Percentiles rank a stretch among this genome's conserved stretches.
Conservation (phyloP, 2,113 vertebrate species). For the Mus spicilegus region DNA sequence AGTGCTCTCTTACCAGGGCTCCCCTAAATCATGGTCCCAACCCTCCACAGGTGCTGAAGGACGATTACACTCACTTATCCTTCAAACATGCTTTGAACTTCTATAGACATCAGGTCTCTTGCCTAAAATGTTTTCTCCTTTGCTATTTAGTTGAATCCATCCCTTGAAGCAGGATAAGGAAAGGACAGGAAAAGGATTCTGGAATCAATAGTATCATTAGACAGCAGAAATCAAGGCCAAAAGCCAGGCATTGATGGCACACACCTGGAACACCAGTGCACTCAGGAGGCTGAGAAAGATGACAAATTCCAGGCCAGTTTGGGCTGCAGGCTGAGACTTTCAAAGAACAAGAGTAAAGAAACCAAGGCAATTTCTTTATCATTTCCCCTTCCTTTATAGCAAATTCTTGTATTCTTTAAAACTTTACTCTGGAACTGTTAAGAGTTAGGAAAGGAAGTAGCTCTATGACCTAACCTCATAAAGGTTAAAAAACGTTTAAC, state of each 20-base stretch:
- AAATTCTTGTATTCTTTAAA: not conserved
- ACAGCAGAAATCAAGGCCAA: not conserved
- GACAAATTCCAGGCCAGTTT: not conserved
- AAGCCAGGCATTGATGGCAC: not conserved
- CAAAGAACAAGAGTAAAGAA: not conserved
- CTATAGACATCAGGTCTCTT: not conserved
- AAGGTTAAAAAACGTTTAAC: not conserved
- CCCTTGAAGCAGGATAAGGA: not conserved
- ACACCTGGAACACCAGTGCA: not conserved
- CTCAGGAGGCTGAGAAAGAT: not conserved
- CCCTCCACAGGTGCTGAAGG: not conserved
- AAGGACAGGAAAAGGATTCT: not conserved
- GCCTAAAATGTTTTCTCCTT: not conserved
- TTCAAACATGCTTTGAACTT: not conserved
- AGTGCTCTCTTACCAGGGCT: not conserved
- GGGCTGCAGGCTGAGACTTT: not conserved
- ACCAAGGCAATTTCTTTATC: not conserved
- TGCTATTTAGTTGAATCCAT: not conserved
- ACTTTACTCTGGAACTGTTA: not conserved
- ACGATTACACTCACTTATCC: not conserved
- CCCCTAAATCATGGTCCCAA: not conserved
- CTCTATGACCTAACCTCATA: not conserved
- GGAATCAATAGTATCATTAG: not conserved
- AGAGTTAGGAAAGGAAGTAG: not conserved
- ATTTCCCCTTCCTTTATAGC: not conserved